phyloP scores from a whole-genome alignment of 2,797 vertebrate species.

The Peromyscus eremicus region DNA sequence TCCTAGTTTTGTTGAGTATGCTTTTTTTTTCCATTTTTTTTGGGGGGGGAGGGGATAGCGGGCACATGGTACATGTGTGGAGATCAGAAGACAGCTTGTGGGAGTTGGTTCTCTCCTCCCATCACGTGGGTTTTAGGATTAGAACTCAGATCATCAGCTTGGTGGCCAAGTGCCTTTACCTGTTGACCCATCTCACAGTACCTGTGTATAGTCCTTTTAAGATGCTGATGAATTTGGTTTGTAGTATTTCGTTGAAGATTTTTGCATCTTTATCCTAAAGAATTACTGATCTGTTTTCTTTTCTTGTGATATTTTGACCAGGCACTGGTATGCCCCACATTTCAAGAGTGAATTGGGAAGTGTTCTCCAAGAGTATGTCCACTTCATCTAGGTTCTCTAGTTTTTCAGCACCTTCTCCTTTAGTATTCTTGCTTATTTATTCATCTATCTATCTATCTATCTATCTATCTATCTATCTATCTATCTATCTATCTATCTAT shows the following conservation, averaged over 20 bases:
- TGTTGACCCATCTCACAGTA: neutral
- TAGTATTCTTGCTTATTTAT: neutral
- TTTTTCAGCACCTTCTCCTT: neutral
- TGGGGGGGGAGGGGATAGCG: neutral
- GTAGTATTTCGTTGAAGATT: constrained; percentile 5
- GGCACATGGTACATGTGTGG: neutral
- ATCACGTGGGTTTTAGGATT: neutral
- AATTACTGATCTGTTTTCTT: constrained; percentile 5
- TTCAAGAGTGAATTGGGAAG: neutral
- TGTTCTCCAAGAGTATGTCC: neutral
- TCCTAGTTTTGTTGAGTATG: neutral
- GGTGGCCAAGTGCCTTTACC: neutral
- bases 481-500: neutral
- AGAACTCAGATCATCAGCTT: neutral
- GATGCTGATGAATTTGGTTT: neutral
- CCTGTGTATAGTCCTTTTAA: neutral
- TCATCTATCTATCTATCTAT: no score
- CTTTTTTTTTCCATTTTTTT: neutral
- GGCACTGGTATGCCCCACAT: neutral
- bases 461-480: neutral
- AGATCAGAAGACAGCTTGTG: neutral
- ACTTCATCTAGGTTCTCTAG: no score
- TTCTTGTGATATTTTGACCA: constrained; percentile 37
- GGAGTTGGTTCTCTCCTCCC: neutral
- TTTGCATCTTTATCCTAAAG: constrained; percentile 12